A percentile compares a stretch with the other conserved stretches of the same genome.
These are phyloP conservation scores for Urocynchramus pylzowi DNA, from an alignment of 2,113 vertebrate species.

Conservation along the genomic window DNA sequence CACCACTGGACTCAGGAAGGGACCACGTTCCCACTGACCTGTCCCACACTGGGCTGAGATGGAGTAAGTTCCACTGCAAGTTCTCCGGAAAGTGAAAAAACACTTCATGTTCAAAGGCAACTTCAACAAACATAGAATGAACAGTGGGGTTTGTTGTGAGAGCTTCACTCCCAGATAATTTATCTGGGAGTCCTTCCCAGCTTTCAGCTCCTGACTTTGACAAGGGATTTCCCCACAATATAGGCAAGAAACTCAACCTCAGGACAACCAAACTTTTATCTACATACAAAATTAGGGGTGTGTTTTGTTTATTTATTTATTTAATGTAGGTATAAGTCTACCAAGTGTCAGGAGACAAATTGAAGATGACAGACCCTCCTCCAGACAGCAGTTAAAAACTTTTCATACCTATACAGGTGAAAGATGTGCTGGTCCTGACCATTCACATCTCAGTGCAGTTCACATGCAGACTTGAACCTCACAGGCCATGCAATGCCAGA, in stretches of 20 bases:
- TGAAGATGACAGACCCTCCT: background rate
- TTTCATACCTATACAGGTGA: background rate
- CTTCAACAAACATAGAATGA: background rate
- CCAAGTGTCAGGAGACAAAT: background rate
- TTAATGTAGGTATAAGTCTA: background rate
- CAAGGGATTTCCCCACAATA: rapidly evolving
- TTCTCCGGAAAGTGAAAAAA: background rate
- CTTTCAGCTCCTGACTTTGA: background rate
- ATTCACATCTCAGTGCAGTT: background rate
- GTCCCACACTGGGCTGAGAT: rapidly evolving
- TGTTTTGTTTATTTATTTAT: background rate
- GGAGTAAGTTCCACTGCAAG: background rate
- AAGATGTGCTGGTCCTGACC: background rate
- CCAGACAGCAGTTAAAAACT: background rate
- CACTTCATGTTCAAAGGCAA: rapidly evolving
- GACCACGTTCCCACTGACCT: rapidly evolving
- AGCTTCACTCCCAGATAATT: background rate
- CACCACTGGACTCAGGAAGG: rapidly evolving
- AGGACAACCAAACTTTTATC: background rate
- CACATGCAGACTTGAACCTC: background rate
- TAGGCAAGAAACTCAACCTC: background rate
- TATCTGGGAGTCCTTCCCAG: background rate
- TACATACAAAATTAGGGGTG: background rate
- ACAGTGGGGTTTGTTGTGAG: rapidly evolving
- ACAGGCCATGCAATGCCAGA: background rate